These are phyloP conservation scores for Chaunax sp. DNA, from an alignment of 2,797 vertebrate genomes.

Conservation along the genomic window DNA sequence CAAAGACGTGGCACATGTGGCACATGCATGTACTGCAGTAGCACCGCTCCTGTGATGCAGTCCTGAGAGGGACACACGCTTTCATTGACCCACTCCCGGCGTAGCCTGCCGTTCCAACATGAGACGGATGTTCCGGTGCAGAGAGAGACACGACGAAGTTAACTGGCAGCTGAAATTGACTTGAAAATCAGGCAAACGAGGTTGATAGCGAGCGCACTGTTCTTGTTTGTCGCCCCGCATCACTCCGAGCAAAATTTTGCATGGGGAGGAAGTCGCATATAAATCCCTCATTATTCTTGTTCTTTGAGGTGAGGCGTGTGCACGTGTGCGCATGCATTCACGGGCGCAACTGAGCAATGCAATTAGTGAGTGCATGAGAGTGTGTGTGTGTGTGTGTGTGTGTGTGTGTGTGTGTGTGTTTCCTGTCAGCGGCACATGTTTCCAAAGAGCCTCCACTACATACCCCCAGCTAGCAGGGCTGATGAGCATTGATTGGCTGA, in stretches of 20 bases:
- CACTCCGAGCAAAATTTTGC: constrained; percentile 41
- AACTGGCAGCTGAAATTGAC: constrained; percentile 37
- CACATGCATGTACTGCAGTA: constrained; percentile 26
- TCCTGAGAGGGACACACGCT: too few species aligned
- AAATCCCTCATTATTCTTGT: constrained; percentile 71
- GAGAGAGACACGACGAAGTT: too few species aligned
- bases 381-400: constrained; percentile 9
- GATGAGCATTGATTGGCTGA: constrained; percentile 75
- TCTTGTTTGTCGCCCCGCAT: constrained; percentile 38
- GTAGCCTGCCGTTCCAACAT: too few species aligned
- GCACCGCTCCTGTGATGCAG: constrained; percentile 10
- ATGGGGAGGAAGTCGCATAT: constrained; percentile 66
- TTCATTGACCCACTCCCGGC: too few species aligned
- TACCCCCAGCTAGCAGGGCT: constrained; percentile 37
- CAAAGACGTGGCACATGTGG: constrained; percentile 35
- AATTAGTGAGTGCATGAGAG: constrained; percentile 13
- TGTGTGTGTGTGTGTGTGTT: background rate
- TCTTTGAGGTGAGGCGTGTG: constrained; percentile 53
- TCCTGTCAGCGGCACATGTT: constrained; percentile 65
- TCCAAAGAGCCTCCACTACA: constrained; percentile 39
- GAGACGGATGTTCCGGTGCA: too few species aligned
- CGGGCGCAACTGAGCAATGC: background rate
- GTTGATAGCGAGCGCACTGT: background rate
- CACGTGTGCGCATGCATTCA: constrained; percentile 20
- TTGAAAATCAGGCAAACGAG: constrained; percentile 40